These are phyloP conservation scores for Trachelus tabidus DNA, from an alignment of 2,888 invertebrate species.

Conservation along the genomic window DNA sequence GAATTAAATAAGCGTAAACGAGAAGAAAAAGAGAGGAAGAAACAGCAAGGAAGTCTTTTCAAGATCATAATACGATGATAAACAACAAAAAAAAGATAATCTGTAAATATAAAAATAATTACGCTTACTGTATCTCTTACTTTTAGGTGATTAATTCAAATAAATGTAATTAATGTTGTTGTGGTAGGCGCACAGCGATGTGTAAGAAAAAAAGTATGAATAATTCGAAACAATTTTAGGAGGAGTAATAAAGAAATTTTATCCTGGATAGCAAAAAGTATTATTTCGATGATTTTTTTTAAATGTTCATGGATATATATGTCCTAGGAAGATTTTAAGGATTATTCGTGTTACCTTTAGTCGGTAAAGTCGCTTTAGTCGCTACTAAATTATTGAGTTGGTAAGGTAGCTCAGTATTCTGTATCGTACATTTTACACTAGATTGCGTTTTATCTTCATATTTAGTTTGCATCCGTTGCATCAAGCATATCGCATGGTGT, in stretches of 20 bases:
- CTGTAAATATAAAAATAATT: slow-evolving; percentile 65
- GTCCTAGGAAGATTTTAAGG: background rate
- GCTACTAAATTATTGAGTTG: background rate
- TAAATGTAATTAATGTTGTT: slow-evolving; percentile 66
- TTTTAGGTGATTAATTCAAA: slow-evolving; percentile 64
- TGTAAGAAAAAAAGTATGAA: slow-evolving; percentile 59
- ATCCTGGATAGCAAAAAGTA: slow-evolving; percentile 60
- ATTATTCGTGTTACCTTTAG: background rate
- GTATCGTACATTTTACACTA: background rate
- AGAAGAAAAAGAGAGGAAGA: slow-evolving; percentile 16
- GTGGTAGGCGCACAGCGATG: slow-evolving; percentile 65
- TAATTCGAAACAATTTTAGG: slow-evolving; percentile 61
- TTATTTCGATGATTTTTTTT: slow-evolving; percentile 24
- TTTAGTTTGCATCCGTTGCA: too few relatives aligned
- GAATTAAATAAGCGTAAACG: slow-evolving; percentile 26
- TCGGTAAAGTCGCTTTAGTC: background rate
- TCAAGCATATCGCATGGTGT: too few relatives aligned
- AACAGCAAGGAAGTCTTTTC: slow-evolving; percentile 47
- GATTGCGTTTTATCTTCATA: background rate
- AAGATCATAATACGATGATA: slow-evolving; percentile 43
- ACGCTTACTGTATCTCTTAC: slow-evolving; percentile 66
- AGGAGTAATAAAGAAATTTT: slow-evolving; percentile 64
- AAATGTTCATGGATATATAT: background rate
- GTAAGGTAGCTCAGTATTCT: background rate
- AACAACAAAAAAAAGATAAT: slow-evolving; percentile 52